Base-by-base conservation (phyloP, 2,113 vertebrate genomes). In the Boleophthalmus pectinirostris region DNA sequence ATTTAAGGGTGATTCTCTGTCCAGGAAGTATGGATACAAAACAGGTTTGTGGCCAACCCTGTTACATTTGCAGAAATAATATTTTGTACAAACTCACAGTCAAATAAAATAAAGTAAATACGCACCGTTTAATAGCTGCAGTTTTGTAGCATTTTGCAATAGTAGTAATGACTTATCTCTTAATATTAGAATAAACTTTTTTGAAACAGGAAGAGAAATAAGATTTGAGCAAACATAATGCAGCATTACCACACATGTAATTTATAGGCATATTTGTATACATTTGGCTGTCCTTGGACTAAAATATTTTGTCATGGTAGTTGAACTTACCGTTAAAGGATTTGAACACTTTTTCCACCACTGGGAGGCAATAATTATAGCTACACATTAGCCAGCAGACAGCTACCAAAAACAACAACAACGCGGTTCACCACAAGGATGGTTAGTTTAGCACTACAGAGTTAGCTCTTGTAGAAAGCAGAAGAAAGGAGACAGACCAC, bases 341-440 rank as follows among this genome's bases (percentile, higher is more conserved):
- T 82, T 67, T 87, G 78, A 90, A 87, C 53, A 91, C 90, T 87
- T 89, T 88, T 89, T 88, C 90, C 88, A 90, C 88, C 87, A 88
- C 87, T 85, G 88, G 88, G 87, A 91, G 88, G 87, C 90, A 90
- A 81, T 83, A 87, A 85, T 82, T 90, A 87, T 78, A 88, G 88
- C 88, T 90, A 85, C 90, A 91, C 88, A 89, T 91, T 75, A 87
- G 87, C 83, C 84, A 90, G 71, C 79, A 84, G 82, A 64, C 70
- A 80, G 67, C 85, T 85, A 88, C 85, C 84, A 79, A 78, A 74
- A 56, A 21, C 53, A 23, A n/a, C n/a, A 23, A 56, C 54, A 77
- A 82, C 74, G 85, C 82, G 20, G 72, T 5, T 81, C 80, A 85
- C 78, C 82, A 79, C 82, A 53, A 69, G 9, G 71, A 54, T 54